Base-by-base conservation (phyloP, 2,888 invertebrate species). In the Orgyia antiqua region DNA sequence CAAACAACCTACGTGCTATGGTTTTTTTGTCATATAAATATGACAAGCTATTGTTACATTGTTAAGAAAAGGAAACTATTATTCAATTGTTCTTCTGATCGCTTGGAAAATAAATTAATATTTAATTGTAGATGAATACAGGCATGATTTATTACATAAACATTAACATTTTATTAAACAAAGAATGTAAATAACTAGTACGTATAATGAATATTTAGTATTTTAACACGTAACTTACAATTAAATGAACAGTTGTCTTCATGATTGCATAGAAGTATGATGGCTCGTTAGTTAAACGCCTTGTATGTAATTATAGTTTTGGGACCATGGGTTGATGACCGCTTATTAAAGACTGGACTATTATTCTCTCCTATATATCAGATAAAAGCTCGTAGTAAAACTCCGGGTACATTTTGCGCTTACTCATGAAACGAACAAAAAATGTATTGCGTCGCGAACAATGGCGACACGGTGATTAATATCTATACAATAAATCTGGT, bases 321-420 rank as follows among this genome's bases (percentile, higher is more conserved):
- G 42, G 49, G 44, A 48, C 40, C 43, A 41, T 58, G 63, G 78
- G 76, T 76, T 68, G 72, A 70, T 68, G 76, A 76, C 79, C 78
- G 75, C 68, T 65, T 59, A 59, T 67, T 49, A 56, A 64, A 45
- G 61, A 58, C 46, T 55, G 50, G 60, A 58, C 73, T 76, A 77
- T 77, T 77, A 78, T 78, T 15, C 74, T n/a, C n/a, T 80, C 77
- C 82, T 79, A 78, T 76, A 59, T 51, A 60, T 66, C 74, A 77
- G 79, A 84, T 80, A 82, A 82, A 82, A 69, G 67, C 51, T 51
- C 39, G 45, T 35, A 41, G 46, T 51, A 45, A 70, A 73, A 61
- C 49, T 45, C 45, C 58, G 54, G 59, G 41, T 55, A 55, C 59
- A 66, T 66, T 69, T 73, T 72, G 64, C 69, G 79, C 78, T 78